phyloP scores from a whole-genome alignment of 2,888 invertebrate genomes.

The Calameuta filiformis region DNA sequence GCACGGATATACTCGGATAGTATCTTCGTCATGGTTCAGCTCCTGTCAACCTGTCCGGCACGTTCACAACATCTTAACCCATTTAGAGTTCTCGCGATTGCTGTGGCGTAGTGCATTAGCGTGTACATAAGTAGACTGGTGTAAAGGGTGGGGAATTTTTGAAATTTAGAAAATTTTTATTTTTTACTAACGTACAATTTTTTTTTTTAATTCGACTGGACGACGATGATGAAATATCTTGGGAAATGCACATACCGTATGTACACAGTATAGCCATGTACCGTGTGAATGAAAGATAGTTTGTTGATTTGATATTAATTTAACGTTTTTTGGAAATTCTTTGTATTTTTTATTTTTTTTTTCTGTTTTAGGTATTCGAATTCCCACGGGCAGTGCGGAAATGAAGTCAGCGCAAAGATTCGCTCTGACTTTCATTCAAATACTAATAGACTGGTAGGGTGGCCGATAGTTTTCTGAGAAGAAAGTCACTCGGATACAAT shows the following conservation, averaged over 20 bases:
- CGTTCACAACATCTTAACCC: conserved; percentile 57
- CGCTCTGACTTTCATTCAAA: conserved; percentile 27
- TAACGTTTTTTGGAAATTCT: conserved; percentile 8
- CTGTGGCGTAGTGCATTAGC: background rate
- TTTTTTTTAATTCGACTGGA: too few relatives aligned
- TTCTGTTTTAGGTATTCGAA: conserved; percentile 26
- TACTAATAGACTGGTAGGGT: conserved; percentile 63
- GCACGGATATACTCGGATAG: conserved; percentile 43
- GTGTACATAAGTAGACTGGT: background rate
- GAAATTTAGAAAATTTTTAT: background rate
- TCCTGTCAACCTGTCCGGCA: conserved; percentile 61
- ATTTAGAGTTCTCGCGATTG: background rate
- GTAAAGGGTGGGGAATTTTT: background rate
- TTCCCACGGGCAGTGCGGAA: conserved; percentile 41
- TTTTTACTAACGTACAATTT: background rate
- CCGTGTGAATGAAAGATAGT: too few relatives aligned
- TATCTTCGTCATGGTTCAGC: conserved; percentile 62
- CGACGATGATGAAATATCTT: too few relatives aligned
- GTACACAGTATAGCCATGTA: too few relatives aligned
- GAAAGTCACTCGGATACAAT: conserved; percentile 30
- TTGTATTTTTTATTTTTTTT: conserved; percentile 37
- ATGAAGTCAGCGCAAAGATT: conserved; percentile 21
- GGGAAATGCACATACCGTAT: too few relatives aligned
- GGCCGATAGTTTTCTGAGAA: conserved; percentile 56
- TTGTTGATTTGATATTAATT: too few relatives aligned